Base-by-base conservation (phyloP, 30 jellyfish, hydroid and myxozoan species). In the Aurelia sp. region DNA sequence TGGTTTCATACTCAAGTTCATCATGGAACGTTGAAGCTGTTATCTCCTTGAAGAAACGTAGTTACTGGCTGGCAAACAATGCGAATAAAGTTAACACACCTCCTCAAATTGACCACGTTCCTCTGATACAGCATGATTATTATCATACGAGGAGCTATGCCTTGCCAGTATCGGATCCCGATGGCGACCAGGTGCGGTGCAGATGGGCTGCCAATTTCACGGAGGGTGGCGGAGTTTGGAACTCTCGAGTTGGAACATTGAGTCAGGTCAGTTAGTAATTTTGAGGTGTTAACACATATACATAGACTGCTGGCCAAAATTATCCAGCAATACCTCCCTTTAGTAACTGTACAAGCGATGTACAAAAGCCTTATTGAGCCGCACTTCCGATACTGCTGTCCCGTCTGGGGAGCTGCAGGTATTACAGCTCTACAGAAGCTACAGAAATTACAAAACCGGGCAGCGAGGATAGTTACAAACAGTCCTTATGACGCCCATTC, bases 171-270 rank as follows among this genome's bases (percentile, higher is more conserved):
- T 60, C 55, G 27, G 86, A 75, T 17, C 86, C 86, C 13, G 86
- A 75, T 21, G 86, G 74, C 5, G 86, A 75, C 61, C 16, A 59
- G 13, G 53, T 78, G 15, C 69, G 44, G 22, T 78, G 82, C 81
- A 63, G 90, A 65, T 80, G 81, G 80, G 90, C 90, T 15, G 74
- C 82, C 30, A 80, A 80, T 80, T 80, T 65, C 65, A 63, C 82
- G 27, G 90, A 80, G 53, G 90, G 90, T 5, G 90, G 90, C 4
- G 90, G 90, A 15, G 82, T 80, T 7, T 80, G 81, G 75, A 27
- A 64, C 8, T 41, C 74, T 22, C 67, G 75, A 19, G 31, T 80
- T 17, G 67, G 82, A 71, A 35, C 67, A 15, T 50, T 71, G 22
- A 31, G 57, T n/a, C 30, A 33, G 63, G 82, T 71, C 2, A 22